A percentile compares a stretch with the other conserved stretches of the same genome.
phyloP scores from a whole-genome alignment of 2,797 vertebrate genomes.

The Poliocrania exsul region DNA sequence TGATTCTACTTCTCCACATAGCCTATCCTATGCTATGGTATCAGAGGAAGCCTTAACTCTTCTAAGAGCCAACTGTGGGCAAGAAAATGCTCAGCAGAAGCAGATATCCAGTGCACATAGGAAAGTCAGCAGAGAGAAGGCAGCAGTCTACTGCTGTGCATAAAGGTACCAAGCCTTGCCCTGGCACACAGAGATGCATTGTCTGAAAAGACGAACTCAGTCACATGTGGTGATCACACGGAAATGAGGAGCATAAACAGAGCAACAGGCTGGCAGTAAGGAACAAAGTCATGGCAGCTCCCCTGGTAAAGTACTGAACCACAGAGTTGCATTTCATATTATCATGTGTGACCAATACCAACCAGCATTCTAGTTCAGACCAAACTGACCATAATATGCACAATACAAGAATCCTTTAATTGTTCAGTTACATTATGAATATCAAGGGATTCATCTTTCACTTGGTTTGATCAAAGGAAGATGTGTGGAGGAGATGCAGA shows the following conservation, averaged over 20 bases:
- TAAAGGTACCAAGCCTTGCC: neutral
- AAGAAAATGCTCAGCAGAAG: neutral
- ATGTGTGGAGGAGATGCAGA: neutral
- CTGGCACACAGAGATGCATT: neutral
- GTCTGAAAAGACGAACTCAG: fast-evolving
- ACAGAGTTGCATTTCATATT: neutral
- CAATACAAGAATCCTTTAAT: neutral
- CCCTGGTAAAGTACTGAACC: neutral
- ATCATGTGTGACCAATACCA: neutral
- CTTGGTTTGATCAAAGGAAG: neutral
- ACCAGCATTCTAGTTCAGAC: neutral
- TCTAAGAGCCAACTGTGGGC: neutral
- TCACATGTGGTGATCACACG: fast-evolving
- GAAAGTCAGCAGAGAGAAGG: neutral
- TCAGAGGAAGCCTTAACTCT: neutral
- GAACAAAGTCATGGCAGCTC: neutral
- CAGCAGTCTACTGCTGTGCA: neutral
- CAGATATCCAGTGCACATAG: neutral
- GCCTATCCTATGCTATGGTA: neutral
- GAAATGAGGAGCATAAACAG: neutral
- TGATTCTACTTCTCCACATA: neutral
- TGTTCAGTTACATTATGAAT: neutral
- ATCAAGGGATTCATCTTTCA: neutral
- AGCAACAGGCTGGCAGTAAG: neutral
- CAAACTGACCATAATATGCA: neutral